Evolutionary conservation across 2,888 invertebrate genomes (phyloP).

Genomic region (Carabus problematicus): DNA sequence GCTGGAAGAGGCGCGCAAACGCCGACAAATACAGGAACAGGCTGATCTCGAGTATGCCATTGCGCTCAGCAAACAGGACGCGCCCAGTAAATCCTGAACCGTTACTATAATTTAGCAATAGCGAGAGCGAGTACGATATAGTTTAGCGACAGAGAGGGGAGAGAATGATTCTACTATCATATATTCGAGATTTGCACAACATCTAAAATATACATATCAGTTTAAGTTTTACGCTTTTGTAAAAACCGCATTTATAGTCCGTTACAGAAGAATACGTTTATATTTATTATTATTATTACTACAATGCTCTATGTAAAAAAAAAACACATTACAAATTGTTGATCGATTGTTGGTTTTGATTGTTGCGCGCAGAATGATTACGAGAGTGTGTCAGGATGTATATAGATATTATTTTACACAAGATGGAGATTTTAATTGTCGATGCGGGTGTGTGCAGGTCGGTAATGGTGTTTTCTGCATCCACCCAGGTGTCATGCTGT

Average conservation of each 20-base stretch:
- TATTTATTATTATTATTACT: constrained; percentile 21
- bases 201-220: constrained; percentile 39
- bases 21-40: constrained; percentile 68
- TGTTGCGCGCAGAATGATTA: constrained; percentile 4
- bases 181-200: constrained; percentile 16
- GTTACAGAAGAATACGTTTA: constrained; percentile 7
- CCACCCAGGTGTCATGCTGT: not conserved
- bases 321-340: constrained; percentile 35
- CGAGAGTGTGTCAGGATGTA: not conserved
- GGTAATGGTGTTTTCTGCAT: not conserved
- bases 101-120: not conserved
- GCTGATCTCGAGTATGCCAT: constrained; percentile 77
- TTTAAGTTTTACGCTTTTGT: constrained; percentile 36
- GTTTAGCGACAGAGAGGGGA: not conserved
- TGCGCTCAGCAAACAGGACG: constrained; percentile 65
- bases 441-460: not conserved
- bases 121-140: not conserved
- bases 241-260: constrained; percentile 16
- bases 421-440: constrained; percentile 9
- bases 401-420: constrained; percentile 27
- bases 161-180: not conserved
- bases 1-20: constrained; percentile 68
- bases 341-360: constrained; percentile 30
- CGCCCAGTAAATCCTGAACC: constrained; percentile 32
- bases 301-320: constrained; percentile 31